Percentiles rank a stretch among this genome's conserved stretches.
phyloP scores from a whole-genome alignment of 2,113 vertebrate genomes.

The Daboia siamensis region DNA sequence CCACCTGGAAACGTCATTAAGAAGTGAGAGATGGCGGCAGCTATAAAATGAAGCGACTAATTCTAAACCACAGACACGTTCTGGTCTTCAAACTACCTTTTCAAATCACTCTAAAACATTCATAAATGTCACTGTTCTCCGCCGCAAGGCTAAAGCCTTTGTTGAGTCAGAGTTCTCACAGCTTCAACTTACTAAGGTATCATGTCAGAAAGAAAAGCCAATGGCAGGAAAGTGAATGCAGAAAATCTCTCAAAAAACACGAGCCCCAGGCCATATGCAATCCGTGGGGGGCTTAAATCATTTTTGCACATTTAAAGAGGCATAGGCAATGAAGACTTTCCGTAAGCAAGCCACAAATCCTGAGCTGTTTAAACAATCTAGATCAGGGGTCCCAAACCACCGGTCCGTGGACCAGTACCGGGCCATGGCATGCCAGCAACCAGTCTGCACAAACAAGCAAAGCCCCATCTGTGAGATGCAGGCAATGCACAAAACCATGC shows the following conservation, averaged over 20 bases:
- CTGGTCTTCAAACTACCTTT: neutral
- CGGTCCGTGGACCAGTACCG: too few species aligned
- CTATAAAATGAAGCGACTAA: neutral
- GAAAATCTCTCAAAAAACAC: neutral
- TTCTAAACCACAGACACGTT: neutral
- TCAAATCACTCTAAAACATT: neutral
- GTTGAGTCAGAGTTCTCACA: neutral
- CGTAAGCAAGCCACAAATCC: neutral
- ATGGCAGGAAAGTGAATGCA: neutral
- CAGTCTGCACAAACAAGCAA: too few species aligned
- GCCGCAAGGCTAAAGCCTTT: neutral
- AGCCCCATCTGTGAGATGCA: too few species aligned
- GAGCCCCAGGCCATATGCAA: neutral
- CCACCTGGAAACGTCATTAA: conserved; percentile 76
- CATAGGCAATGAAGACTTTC: neutral
- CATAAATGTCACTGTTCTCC: neutral
- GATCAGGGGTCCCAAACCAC: too few species aligned
- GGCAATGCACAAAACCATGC: too few species aligned
- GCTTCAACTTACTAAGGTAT: neutral
- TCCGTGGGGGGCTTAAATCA: neutral
- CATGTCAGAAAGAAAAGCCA: neutral
- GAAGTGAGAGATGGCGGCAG: neutral
- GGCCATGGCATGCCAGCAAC: too few species aligned
- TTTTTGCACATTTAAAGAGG: neutral
- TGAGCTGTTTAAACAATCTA: neutral